These are phyloP conservation scores for Phyllostomus discolor DNA, from an alignment of 2,113 vertebrate species.

Conservation along the genomic window DNA sequence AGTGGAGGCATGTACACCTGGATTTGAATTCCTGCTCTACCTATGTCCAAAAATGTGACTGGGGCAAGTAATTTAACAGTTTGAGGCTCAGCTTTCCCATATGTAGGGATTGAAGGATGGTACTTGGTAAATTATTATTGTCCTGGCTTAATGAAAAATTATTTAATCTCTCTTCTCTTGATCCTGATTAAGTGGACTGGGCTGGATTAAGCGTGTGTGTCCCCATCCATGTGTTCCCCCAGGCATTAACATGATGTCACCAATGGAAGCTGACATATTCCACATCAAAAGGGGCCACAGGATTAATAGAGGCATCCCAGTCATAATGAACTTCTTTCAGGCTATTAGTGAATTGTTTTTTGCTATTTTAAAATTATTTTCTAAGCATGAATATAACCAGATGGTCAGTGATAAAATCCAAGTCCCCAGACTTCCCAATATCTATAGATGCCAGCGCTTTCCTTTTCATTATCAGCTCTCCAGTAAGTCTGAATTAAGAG, in stretches of 20 bases:
- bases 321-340: slow-evolving; percentile 24
- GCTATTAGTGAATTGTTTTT: slow-evolving; percentile 54
- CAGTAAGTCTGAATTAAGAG: slow-evolving; percentile 40
- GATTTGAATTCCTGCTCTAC: neutral
- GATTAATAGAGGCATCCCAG: slow-evolving; percentile 11
- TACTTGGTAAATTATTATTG: neutral
- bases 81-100: neutral
- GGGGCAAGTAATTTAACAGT: neutral
- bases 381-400: slow-evolving; percentile 39
- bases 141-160: neutral
- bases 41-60: neutral
- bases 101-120: neutral
- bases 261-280: neutral
- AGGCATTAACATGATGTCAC: neutral
- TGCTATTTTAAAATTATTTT: slow-evolving; percentile 42
- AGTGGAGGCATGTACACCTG: neutral
- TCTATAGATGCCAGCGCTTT: slow-evolving; percentile 20
- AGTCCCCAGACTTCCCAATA: slow-evolving; percentile 1
- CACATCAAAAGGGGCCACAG: neutral
- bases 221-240: neutral
- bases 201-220: neutral
- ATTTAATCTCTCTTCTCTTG: neutral
- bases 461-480: neutral
- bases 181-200: neutral
- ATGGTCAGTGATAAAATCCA: slow-evolving; percentile 42